Conservation (phyloP, 2,888 invertebrate genomes). For the Pharmacophagus antenor region DNA sequence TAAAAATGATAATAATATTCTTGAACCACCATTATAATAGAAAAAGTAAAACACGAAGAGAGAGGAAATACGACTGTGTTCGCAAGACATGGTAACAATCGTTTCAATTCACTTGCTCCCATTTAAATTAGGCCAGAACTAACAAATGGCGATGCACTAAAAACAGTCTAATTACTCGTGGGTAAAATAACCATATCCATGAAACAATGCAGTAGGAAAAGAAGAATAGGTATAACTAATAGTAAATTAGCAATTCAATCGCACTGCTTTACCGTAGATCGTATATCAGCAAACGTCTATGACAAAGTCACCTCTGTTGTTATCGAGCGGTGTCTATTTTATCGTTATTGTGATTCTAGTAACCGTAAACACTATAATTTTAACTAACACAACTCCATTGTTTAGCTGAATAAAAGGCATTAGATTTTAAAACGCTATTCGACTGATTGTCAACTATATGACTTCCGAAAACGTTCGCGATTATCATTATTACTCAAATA, state of each 20-base stretch:
- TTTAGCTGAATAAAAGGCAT: constrained; percentile 4
- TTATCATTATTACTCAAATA: too few species aligned
- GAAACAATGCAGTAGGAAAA: not conserved
- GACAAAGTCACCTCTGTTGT: constrained; percentile 48
- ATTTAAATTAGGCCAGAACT: not conserved
- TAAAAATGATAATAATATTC: too few species aligned
- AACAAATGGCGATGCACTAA: not conserved
- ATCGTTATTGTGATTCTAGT: constrained; percentile 28
- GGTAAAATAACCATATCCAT: not conserved
- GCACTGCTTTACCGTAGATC: constrained; percentile 35
- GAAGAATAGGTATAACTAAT: not conserved
- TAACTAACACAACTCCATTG: constrained; percentile 8
- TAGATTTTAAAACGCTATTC: not conserved
- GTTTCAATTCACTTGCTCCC: too few species aligned
- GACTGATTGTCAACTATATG: not conserved
- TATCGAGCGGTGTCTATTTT: constrained; percentile 39
- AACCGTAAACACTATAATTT: constrained; percentile 17
- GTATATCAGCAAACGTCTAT: constrained; percentile 37
- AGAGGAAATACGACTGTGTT: too few species aligned
- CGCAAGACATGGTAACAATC: too few species aligned
- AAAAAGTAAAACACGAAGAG: too few species aligned
- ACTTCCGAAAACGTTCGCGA: too few species aligned
- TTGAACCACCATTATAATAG: too few species aligned
- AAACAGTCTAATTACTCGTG: not conserved
- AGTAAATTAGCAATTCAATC: constrained; percentile 31